phyloP scores from a whole-genome alignment of 2,888 invertebrate species.

The Troides oblongomaculatus region DNA sequence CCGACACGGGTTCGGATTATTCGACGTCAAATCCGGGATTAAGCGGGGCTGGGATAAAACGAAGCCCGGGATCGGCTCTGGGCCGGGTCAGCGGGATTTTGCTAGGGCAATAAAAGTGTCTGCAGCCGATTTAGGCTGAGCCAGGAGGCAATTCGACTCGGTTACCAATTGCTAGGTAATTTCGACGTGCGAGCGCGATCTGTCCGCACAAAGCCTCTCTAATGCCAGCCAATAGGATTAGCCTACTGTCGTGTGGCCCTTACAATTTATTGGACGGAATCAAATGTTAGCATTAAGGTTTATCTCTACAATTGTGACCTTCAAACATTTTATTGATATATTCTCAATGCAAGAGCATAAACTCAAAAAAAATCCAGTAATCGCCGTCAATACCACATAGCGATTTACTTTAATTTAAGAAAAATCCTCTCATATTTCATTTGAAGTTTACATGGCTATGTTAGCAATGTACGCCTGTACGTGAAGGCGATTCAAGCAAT shows the following conservation, averaged over 20 bases:
- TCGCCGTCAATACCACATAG: too few relatives aligned
- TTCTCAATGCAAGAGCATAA: not conserved
- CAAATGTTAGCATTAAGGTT: conserved; percentile 54
- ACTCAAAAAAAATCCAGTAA: not conserved
- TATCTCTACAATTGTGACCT: conserved; percentile 24
- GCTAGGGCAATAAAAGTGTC: conserved; percentile 80
- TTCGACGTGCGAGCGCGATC: conserved; percentile 75
- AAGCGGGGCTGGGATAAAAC: conserved; percentile 73
- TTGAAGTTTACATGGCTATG: not conserved
- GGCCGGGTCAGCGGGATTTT: conserved; percentile 77
- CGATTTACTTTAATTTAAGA: too few relatives aligned
- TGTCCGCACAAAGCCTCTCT: conserved; percentile 77
- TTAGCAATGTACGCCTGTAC: not conserved
- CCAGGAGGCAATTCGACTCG: conserved; percentile 73
- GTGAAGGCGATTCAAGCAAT: not conserved
- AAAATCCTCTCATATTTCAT: too few relatives aligned
- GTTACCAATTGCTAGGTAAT: conserved; percentile 79
- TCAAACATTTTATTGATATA: not conserved
- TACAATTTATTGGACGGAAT: conserved; percentile 73
- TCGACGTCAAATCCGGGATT: conserved; percentile 81
- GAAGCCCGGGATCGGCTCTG: conserved; percentile 64
- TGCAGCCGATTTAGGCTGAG: conserved; percentile 80
- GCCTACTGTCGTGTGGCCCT: conserved; percentile 70
- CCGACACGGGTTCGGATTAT: conserved; percentile 84
- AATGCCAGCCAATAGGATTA: conserved; percentile 78